Evolutionary conservation across 2,888 invertebrate species (phyloP).

Genomic region (Nomada ruficornis): DNA sequence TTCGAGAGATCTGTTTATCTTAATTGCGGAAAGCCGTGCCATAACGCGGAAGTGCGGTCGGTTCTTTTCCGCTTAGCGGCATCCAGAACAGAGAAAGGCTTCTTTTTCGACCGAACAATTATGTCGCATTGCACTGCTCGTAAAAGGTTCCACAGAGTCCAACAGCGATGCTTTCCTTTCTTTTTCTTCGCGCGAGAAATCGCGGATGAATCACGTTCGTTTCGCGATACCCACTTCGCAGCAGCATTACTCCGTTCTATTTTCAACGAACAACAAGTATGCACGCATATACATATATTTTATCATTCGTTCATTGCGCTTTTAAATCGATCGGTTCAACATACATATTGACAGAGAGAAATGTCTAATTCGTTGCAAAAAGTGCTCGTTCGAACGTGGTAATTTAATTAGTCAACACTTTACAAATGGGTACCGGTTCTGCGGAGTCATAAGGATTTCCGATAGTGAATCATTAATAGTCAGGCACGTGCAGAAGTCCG

Average conservation of each 20-base stretch:
- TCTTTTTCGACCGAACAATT: slow-evolving; percentile 42
- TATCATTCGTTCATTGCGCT: neutral
- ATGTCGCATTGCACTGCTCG: slow-evolving; percentile 29
- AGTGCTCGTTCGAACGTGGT: neutral
- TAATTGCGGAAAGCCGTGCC: slow-evolving; percentile 51
- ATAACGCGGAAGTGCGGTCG: slow-evolving; percentile 49
- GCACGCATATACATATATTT: neutral
- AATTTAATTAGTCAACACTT: slow-evolving; percentile 49
- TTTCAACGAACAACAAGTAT: neutral
- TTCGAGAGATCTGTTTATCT: slow-evolving; percentile 55
- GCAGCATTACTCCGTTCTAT: slow-evolving; percentile 6
- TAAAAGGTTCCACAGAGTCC: slow-evolving; percentile 30
- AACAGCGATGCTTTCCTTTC: slow-evolving; percentile 33
- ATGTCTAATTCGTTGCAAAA: neutral
- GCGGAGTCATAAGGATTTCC: slow-evolving; percentile 58
- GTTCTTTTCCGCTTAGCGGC: slow-evolving; percentile 42
- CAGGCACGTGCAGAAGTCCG: slow-evolving; percentile 18
- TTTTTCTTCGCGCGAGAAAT: slow-evolving; percentile 46
- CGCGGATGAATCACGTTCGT: slow-evolving; percentile 51
- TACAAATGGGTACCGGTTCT: neutral
- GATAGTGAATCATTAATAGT: slow-evolving; percentile 64
- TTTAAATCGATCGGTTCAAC: neutral
- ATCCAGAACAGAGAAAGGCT: slow-evolving; percentile 39
- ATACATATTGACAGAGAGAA: slow-evolving; percentile 5
- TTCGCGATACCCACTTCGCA: slow-evolving; percentile 16